A percentile compares a stretch with the other conserved stretches of the same genome.
Evolutionary conservation across 2,888 invertebrate species (phyloP).

Genomic region (Nemurella pictetii): DNA sequence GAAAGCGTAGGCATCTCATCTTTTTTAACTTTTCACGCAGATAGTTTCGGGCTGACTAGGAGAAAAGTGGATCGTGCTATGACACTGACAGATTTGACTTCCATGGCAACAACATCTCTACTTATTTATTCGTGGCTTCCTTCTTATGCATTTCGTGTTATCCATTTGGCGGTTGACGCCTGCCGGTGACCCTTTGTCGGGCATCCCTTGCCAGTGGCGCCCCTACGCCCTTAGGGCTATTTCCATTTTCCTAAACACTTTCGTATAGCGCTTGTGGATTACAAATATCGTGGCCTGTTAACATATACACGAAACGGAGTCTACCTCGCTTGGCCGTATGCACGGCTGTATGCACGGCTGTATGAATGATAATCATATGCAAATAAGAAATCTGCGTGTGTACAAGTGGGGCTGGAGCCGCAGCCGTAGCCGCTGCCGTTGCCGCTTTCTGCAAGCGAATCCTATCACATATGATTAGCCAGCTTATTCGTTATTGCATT

Average conservation of each 20-base stretch:
- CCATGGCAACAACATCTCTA: background rate
- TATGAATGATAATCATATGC: background rate
- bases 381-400: background rate
- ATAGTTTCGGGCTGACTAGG: background rate
- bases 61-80: too few species aligned
- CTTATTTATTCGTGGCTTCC: too few species aligned
- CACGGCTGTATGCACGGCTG: background rate
- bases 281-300: background rate
- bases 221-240: background rate
- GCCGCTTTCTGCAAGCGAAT: background rate
- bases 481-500: background rate
- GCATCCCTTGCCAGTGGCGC: background rate
- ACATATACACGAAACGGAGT: background rate
- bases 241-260: background rate
- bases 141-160: background rate
- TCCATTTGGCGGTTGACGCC: background rate
- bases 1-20: background rate
- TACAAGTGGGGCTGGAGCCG: background rate
- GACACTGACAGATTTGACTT: background rate
- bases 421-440: too few species aligned
- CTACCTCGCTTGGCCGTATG: background rate
- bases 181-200: background rate
- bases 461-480: background rate
- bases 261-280: background rate
- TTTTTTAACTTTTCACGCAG: background rate